Conservation (phyloP, 2,888 invertebrate genomes). For the Nomada ferruginata region DNA sequence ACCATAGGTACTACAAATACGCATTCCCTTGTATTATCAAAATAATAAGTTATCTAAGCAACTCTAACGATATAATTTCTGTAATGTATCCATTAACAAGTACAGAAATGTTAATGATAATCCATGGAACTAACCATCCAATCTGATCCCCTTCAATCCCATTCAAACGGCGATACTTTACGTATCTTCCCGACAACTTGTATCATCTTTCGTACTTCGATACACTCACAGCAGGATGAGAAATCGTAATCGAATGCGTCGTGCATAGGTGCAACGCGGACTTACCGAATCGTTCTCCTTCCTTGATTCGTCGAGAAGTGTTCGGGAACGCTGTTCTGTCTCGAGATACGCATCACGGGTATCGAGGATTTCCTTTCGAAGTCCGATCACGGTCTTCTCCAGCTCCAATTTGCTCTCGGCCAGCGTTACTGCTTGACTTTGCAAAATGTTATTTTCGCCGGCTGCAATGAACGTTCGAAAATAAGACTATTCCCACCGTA, state of each 20-base stretch:
- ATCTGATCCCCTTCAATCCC: too few relatives aligned
- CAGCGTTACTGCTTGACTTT: constrained; percentile 63
- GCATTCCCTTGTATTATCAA: too few relatives aligned
- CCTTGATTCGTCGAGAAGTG: constrained; percentile 41
- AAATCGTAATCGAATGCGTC: constrained; percentile 2
- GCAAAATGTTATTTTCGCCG: constrained; percentile 62
- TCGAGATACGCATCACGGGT: constrained; percentile 46
- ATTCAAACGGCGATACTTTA: neutral
- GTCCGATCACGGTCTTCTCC: constrained; percentile 58
- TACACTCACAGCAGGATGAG: neutral
- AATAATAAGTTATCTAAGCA: too few relatives aligned
- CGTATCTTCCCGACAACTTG: neutral
- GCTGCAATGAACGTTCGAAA: constrained; percentile 60
- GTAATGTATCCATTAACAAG: too few relatives aligned
- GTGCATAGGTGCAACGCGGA: constrained; percentile 13
- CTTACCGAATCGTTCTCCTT: constrained; percentile 57
- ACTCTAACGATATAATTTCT: too few relatives aligned
- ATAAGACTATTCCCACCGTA: constrained; percentile 29
- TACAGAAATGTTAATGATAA: too few relatives aligned
- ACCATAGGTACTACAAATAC: too few relatives aligned
- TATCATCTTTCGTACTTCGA: neutral
- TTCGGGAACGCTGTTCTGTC: constrained; percentile 36
- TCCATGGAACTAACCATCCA: too few relatives aligned
- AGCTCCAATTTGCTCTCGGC: constrained; percentile 68
- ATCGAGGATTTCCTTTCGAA: constrained; percentile 46